Conservation (phyloP, 2,113 vertebrate genomes). For the Oryzias woworae region DNA sequence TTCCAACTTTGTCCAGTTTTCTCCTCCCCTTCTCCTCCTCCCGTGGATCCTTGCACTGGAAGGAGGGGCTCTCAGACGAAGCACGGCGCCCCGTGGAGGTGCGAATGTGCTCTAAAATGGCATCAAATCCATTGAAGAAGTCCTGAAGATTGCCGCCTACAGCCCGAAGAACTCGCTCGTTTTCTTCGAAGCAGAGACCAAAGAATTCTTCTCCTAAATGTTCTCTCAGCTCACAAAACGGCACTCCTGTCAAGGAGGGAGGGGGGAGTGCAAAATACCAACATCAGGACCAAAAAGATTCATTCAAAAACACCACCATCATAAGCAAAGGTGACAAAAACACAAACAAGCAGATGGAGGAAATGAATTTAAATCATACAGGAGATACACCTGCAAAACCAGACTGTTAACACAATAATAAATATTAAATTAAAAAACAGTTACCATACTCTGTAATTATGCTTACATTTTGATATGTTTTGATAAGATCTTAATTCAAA, state of each 20-base stretch:
- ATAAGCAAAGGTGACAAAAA: slow-evolving; percentile 5
- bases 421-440: no score
- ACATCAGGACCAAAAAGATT: not conserved
- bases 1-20: slow-evolving; percentile 56
- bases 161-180: slow-evolving; percentile 93
- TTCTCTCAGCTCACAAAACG: slow-evolving; percentile 90
- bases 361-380: no score
- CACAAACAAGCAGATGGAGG: not conserved
- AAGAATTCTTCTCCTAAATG: slow-evolving; percentile 96
- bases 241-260: slow-evolving; percentile 78
- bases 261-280: slow-evolving; percentile 9
- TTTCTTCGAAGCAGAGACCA: slow-evolving; percentile 94
- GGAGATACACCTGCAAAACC: no score
- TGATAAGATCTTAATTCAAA: no score
- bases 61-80: slow-evolving; percentile 92
- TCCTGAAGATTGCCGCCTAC: slow-evolving; percentile 94
- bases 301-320: not conserved
- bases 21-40: slow-evolving; percentile 74
- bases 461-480: no score
- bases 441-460: no score
- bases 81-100: slow-evolving; percentile 93
- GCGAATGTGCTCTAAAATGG: slow-evolving; percentile 94
- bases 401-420: no score
- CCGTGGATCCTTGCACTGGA: slow-evolving; percentile 92
- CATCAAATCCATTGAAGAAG: slow-evolving; percentile 98